These are phyloP conservation scores for Sisyra nigra DNA, from an alignment of 2,888 invertebrate species.

Conservation along the genomic window DNA sequence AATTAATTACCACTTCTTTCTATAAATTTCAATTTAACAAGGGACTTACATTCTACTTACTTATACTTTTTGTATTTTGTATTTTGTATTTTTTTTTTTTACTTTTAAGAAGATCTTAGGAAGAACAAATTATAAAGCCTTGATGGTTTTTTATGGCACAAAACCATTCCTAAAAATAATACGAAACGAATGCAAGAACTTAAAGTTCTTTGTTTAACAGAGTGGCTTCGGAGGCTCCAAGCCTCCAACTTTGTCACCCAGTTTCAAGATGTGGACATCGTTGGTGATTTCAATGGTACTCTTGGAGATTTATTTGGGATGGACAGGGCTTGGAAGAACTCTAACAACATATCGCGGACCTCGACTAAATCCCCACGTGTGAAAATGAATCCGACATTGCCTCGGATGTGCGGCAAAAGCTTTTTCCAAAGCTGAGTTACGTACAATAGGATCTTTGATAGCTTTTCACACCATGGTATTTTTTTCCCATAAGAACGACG, in stretches of 20 bases:
- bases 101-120: no score
- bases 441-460: conserved; percentile 90
- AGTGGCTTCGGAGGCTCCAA: conserved; percentile 96
- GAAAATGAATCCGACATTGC: conserved; percentile 98
- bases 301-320: conserved; percentile 98
- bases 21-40: no score
- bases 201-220: conserved; percentile 97
- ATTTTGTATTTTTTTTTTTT: no score
- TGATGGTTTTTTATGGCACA: no score
- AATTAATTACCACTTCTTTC: no score
- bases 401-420: conserved; percentile 85
- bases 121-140: no score
- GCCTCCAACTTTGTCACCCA: conserved; percentile 96
- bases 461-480: conserved; percentile 99
- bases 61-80: no score
- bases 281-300: conserved; percentile 99
- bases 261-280: conserved; percentile 80
- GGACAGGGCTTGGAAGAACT: conserved; percentile 99
- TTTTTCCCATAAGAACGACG: conserved; percentile 95
- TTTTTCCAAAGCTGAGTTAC: conserved; percentile 89
- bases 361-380: conserved; percentile 90
- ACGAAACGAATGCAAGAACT: no score
- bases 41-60: no score
- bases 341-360: conserved; percentile 74
- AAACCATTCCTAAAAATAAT: no score